Evolutionary conservation across 2,113 vertebrate species (phyloP), one percentile per base, ranked within the genome.

Genomic region (Periophthalmodon schlosseri): DNA sequence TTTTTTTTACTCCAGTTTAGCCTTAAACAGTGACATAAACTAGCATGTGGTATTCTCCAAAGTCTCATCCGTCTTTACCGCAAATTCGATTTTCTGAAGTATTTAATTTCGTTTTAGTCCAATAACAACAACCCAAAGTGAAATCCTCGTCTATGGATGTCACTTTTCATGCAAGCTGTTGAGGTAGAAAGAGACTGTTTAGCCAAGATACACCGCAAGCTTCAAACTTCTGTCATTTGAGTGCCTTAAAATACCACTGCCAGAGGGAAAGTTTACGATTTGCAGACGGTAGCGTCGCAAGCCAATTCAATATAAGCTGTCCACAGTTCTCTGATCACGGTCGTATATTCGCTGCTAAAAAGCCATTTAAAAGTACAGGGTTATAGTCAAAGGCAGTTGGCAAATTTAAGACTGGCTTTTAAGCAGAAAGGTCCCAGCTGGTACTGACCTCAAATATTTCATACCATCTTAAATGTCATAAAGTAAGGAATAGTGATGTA

Each of bases 401-500:
- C 79, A 79, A 77, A 80, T 85, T 70, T 47, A 81, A 86, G 74
- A 76, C 69, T 76, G 44, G 60, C 64, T 84, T 84, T 67, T 66
- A 74, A 87, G 84, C 79, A 86, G 87, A 64, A 44, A 65, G 68
- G 69, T 83, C 77, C 66, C 80, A 67, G 70, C 79, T 68, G 73
- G 71, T 68, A 68, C 72, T 23, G 70, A 57, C 77, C 81, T 75
- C 79, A 69, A 80, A 80, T 79, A 78, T 75, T 74, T 60, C 39
- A n/a, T 56, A 65, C 63, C 66, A 77, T 70, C 15, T 73, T 88
- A 89, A 86, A 84, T 90, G 89, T 77, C 89, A 86, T 52, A 69
- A 83, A 89, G 87, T 61, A 74, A 81, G 78, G 71, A 70, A 57
- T 56, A 2, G 80, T 90, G 86, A 91, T 87, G 83, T 83, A 85